Base-by-base conservation (phyloP, 2,888 invertebrate species). In the Cosmopolites sordidus region DNA sequence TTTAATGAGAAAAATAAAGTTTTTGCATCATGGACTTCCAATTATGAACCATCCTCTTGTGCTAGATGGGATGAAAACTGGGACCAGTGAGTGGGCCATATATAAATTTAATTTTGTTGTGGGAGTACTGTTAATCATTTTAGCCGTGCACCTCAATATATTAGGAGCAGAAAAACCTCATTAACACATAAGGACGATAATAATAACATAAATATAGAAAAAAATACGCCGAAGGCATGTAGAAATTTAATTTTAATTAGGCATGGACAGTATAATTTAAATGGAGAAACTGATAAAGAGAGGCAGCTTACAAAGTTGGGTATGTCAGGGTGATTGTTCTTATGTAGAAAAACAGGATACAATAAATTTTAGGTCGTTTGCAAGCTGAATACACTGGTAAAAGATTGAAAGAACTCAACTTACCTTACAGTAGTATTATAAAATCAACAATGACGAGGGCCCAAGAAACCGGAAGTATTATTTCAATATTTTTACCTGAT, bases 391-490 rank as follows among this genome's bases (percentile, higher is more conserved):
- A 83, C 30, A 92, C 96, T 0, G 99, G 96, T 0, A 75, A 84
- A 62, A 80, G 97, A 15, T 75, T 99, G 48, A 84, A 85, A 48
- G 81, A 83, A 33, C 75, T 96, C 17, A 81, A 82, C 60, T 80
- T 91, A 42, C 87, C 90, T 42, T 96, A 89, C 79, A 86, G 89
- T 37, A 72, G 80, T 16, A 75, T 98, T 16, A 79, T 93, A 1
- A 83, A 86, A 59, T 98, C 97, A 0, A 95, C 95, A 0, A 94
- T 98, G 95, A 83, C 86, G 0, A 77, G 98, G 58, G 98, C 98
- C 0, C 86, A 86, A 61, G 92, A 99, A 73, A 99, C 98, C 0
- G 90, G 92, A 0, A 76, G 81, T 9, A 84, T 96, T 27, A 92
- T 98, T 59, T 79, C 84, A 18, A 79, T 84, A 63, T 79, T 81